phyloP scores from a whole-genome alignment of 1,140 invertebrate species.

The Hydropsyche tenuis region DNA sequence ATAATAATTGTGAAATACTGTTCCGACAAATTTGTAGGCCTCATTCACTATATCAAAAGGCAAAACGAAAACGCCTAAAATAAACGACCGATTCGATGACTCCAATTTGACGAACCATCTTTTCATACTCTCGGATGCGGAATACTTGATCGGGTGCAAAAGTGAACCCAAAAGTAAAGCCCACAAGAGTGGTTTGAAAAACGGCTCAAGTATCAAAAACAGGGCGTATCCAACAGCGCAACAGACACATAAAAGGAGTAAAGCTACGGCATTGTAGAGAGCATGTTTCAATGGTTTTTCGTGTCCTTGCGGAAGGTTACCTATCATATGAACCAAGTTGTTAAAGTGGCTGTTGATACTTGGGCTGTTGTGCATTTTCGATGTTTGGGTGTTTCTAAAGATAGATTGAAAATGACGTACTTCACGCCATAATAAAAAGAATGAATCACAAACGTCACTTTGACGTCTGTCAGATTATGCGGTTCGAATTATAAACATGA shows the following conservation, averaged over 20 bases:
- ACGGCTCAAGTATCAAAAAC: conserved; percentile 82
- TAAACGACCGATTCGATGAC: conserved; percentile 65
- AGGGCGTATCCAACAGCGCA: conserved; percentile 77
- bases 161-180: conserved; percentile 90
- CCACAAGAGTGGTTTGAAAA: conserved; percentile 92
- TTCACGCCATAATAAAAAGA: not conserved
- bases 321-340: conserved; percentile 51
- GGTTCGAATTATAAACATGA: too few relatives aligned
- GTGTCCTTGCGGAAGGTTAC: conserved; percentile 60
- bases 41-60: conserved; percentile 76
- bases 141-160: conserved; percentile 86
- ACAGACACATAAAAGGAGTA: conserved; percentile 71
- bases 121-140: conserved; percentile 71
- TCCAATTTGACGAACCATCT: conserved; percentile 75
- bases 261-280: conserved; percentile 83
- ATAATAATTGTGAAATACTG: conserved; percentile 66
- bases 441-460: not conserved
- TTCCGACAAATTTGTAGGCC: conserved; percentile 74
- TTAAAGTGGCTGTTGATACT: conserved; percentile 47
- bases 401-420: too few relatives aligned
- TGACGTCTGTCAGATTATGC: too few relatives aligned
- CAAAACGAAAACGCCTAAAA: conserved; percentile 74
- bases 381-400: not conserved
- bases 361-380: conserved; percentile 45
- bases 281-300: conserved; percentile 89